These are phyloP conservation scores for Aegithalos caudatus DNA, from an alignment of 2,113 vertebrate genomes.

Conservation along the genomic window DNA sequence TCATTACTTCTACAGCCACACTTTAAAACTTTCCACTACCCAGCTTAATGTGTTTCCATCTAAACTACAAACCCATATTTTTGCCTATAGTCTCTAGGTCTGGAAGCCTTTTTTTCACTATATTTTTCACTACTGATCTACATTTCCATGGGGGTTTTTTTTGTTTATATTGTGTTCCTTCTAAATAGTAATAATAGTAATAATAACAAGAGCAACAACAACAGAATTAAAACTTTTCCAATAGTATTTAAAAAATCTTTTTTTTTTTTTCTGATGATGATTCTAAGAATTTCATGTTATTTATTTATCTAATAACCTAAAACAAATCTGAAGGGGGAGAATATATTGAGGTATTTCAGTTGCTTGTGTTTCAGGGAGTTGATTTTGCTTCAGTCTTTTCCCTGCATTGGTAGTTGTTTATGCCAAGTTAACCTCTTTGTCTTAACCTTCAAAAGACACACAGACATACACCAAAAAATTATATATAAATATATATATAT, in stretches of 20 bases:
- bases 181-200: background rate
- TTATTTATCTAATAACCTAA: background rate
- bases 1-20: no score
- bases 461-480: background rate
- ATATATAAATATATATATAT: background rate
- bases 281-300: background rate
- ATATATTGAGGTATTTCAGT: background rate
- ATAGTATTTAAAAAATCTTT: background rate
- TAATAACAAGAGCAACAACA: background rate
- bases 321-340: background rate
- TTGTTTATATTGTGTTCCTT: background rate
- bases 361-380: background rate
- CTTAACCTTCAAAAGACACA: background rate
- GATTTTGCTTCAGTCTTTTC: background rate
- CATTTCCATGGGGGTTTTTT: background rate
- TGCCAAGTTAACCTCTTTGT: background rate
- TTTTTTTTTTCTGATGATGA: background rate
- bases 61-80: no score
- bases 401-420: background rate
- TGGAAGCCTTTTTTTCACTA: no score
- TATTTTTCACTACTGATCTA: background rate
- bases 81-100: no score
- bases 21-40: no score
- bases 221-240: background rate
- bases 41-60: no score